Conservation (phyloP, 2,797 vertebrate genomes). For the Artibeus lituratus region DNA sequence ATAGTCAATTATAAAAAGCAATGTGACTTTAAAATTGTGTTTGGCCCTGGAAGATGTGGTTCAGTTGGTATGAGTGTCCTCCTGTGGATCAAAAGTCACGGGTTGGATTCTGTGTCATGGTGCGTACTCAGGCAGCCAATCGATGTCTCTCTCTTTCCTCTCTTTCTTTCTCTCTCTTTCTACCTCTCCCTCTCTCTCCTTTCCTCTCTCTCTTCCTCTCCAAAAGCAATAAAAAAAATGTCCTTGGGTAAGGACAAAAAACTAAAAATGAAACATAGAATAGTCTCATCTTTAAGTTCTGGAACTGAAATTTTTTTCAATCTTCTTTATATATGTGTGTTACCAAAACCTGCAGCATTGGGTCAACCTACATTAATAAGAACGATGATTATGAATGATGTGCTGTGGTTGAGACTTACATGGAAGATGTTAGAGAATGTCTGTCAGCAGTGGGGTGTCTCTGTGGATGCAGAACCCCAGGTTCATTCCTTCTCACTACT, state of each 20-base stretch:
- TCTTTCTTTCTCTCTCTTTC: neutral
- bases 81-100: neutral
- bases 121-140: neutral
- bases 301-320: neutral
- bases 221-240: neutral
- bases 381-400: neutral
- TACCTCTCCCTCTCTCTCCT: neutral
- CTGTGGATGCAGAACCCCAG: neutral
- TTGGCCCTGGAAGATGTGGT: neutral
- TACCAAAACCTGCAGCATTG: slow-evolving; percentile 1
- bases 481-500: neutral
- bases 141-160: neutral
- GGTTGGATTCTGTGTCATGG: neutral
- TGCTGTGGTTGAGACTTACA: neutral
- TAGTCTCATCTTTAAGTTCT: neutral
- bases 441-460: neutral
- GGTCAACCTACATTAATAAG: neutral
- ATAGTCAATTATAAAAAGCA: neutral
- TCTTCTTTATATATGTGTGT: neutral
- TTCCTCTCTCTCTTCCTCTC: too few species aligned
- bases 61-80: neutral
- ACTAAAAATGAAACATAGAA: neutral
- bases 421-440: neutral
- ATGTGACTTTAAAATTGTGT: neutral
- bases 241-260: neutral